A percentile compares a stretch with the other conserved stretches of the same genome.
These are phyloP conservation scores for Bucco capensis DNA, from an alignment of 2,113 vertebrate genomes.

Conservation along the genomic window DNA sequence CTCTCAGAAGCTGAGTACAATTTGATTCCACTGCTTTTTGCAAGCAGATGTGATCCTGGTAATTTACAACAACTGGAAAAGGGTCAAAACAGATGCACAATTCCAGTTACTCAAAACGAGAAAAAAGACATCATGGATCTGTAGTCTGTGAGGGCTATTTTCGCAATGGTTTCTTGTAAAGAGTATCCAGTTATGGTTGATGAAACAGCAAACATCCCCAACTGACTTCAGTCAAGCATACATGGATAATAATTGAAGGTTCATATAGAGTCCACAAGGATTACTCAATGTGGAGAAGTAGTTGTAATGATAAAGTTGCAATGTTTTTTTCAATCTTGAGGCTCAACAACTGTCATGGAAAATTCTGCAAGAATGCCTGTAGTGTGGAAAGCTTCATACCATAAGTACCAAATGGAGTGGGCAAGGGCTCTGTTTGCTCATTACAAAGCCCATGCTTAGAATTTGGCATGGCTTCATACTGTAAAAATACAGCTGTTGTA, in stretches of 20 bases:
- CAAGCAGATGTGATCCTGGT: not conserved
- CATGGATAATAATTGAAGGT: not conserved
- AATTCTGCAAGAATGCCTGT: not conserved
- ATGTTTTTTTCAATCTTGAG: not conserved
- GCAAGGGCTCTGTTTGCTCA: not conserved
- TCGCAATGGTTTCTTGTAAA: not conserved
- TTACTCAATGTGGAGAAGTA: not conserved
- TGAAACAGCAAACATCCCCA: not conserved
- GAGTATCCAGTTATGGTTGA: not conserved
- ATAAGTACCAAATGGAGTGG: not conserved
- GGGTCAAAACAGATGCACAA: not conserved
- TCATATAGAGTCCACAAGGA: not conserved
- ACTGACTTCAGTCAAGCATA: not conserved
- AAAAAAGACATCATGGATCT: not conserved
- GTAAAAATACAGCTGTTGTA: not conserved
- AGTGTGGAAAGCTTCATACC: not conserved
- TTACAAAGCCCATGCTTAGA: not conserved
- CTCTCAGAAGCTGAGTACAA: not conserved
- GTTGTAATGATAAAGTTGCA: not conserved
- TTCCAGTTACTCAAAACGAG: not conserved
- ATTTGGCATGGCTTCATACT: not conserved
- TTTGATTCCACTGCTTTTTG: not conserved
- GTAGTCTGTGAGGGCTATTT: not conserved
- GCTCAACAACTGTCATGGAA: not conserved
- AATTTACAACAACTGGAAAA: not conserved